Base-by-base conservation (phyloP, 2,888 invertebrate species). In the Eustalomyia histrio region DNA sequence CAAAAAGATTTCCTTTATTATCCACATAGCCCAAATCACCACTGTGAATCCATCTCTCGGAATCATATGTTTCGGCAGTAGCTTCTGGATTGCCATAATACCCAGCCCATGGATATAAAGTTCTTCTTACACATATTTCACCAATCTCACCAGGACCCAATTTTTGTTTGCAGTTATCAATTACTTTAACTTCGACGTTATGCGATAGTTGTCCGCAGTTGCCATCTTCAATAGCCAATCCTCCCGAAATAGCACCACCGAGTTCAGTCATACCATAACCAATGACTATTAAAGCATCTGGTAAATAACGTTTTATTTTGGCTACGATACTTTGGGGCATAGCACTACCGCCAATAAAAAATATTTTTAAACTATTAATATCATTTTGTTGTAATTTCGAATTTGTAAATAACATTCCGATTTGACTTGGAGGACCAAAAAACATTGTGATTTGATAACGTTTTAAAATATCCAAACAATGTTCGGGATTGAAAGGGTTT, bases 21-120 rank as follows among this genome's bases (percentile, higher is more conserved):
- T 89, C 88, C 63, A 90, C 87, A 67, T 88, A 86, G 5, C 90
- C 90, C 67, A 90, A 52, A 69, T 90, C 90, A 2, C 90, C 90
- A 0, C 88, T 87, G 14, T 86, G 87, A 33, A 88, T 84, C 89
- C 88, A 90, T 18, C 85, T 86, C 21, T 89, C 86, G 0, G 72
- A 73, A 72, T 88, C 87, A 29, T 87, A 84, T 63, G 85, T 85
- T 2, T 83, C 82, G 3, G 78, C 75, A 0, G 89, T 88, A 17
- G 86, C 87, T 18, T 83, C 84, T 0, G 84, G 83, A 82, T 89
- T 87, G 1, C 83, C 82, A 47, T 86, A 87, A 55, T 90, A 90
- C 0, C 90, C 90, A 55, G 84, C 80, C 87, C 89, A 88, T 1
- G 76, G 76, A 35, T 79, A 80, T 0, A 74, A 79, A 0, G 80